phyloP scores from a whole-genome alignment of 2,113 vertebrate species.

The Machaerirhynchus nigripectus region DNA sequence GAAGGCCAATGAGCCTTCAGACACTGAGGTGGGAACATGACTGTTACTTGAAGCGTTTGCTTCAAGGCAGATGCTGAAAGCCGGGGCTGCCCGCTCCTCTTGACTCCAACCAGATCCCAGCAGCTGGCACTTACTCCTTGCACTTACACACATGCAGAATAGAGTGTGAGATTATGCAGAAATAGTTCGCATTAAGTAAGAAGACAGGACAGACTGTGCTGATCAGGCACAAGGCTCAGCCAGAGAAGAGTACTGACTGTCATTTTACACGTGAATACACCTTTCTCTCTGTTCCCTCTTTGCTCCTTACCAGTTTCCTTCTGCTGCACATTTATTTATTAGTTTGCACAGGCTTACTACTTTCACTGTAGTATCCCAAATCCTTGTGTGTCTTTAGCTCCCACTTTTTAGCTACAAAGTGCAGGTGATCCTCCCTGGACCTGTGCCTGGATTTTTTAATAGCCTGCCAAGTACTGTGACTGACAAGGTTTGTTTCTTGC shows the following conservation, averaged over 20 bases:
- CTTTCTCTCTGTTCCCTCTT: background rate
- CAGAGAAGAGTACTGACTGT: background rate
- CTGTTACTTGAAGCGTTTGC: too few relatives aligned
- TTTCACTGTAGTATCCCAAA: background rate
- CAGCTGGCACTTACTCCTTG: background rate
- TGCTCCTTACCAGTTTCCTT: background rate
- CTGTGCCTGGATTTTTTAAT: background rate
- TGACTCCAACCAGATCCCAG: background rate
- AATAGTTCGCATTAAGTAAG: background rate
- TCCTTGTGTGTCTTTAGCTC: background rate
- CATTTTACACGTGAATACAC: rapidly evolving
- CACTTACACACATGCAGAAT: background rate
- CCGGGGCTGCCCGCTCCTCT: background rate
- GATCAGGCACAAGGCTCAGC: background rate
- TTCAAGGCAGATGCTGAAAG: background rate
- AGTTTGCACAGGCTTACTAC: background rate
- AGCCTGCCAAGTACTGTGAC: background rate
- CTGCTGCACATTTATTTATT: background rate
- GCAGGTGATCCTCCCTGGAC: background rate
- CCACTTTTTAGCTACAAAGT: background rate
- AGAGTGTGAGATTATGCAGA: background rate
- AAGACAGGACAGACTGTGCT: background rate
- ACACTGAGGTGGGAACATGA: too few relatives aligned
- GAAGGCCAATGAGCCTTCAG: background rate
- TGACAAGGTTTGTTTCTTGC: background rate